A percentile compares a stretch with the other conserved stretches of the same genome.
phyloP scores from a whole-genome alignment of 2,113 vertebrate genomes.

The Atherinomorus stipes region DNA sequence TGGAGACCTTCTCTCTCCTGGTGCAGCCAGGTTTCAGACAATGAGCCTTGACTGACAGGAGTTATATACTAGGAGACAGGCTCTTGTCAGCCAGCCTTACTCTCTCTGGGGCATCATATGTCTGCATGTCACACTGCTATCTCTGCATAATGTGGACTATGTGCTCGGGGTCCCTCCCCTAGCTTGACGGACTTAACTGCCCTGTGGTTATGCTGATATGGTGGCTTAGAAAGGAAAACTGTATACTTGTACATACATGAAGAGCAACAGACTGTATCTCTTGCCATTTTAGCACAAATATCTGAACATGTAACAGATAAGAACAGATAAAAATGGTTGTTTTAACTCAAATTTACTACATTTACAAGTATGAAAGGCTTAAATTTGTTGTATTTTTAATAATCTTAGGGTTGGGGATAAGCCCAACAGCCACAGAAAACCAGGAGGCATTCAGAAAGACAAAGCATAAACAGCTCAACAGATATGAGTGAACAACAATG shows the following conservation, averaged over 20 bases:
- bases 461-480: slow-evolving; percentile 1
- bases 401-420: neutral
- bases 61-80: slow-evolving; percentile 41
- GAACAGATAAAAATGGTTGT: neutral
- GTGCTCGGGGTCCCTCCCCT: slow-evolving; percentile 38
- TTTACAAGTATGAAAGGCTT: neutral
- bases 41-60: slow-evolving; percentile 61
- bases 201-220: slow-evolving; percentile 33
- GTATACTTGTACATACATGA: slow-evolving; percentile 21
- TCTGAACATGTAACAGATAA: slow-evolving; percentile 11
- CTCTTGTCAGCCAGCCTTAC: slow-evolving; percentile 46
- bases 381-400: neutral
- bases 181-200: slow-evolving; percentile 40
- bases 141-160: slow-evolving; percentile 43
- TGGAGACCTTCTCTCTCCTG: slow-evolving; percentile 24
- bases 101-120: slow-evolving; percentile 52
- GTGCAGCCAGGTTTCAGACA: slow-evolving; percentile 52
- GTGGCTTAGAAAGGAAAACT: slow-evolving; percentile 36
- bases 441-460: neutral
- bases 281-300: slow-evolving; percentile 24
- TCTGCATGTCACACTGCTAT: slow-evolving; percentile 68
- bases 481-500: neutral
- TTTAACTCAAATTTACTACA: neutral
- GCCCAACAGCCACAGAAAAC: neutral
- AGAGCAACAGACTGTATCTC: slow-evolving; percentile 8